A percentile compares a stretch with the other conserved stretches of the same genome.
Conservation (phyloP, 2,888 invertebrate genomes). For the Linyphia triangularis region DNA sequence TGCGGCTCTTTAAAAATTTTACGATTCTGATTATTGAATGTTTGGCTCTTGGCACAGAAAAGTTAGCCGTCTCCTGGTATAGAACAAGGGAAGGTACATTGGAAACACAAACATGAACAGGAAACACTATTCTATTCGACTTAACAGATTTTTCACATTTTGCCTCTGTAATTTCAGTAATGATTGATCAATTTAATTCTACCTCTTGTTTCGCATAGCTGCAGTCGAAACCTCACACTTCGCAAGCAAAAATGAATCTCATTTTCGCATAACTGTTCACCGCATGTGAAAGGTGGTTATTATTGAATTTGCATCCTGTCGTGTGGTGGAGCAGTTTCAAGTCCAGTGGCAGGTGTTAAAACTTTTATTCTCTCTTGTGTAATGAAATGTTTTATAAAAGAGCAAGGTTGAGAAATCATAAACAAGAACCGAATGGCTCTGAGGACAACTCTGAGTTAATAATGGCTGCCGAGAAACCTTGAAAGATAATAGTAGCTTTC, state of each 20-base stretch:
- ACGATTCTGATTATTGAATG: no score
- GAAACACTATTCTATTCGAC: background rate
- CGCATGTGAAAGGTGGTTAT: slow-evolving; percentile 33
- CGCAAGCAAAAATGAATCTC: slow-evolving; percentile 9
- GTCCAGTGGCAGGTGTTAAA: slow-evolving; percentile 60
- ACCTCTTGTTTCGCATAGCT: background rate
- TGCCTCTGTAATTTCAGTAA: background rate
- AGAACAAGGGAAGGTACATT: no score
- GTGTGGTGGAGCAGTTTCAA: background rate
- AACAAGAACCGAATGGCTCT: slow-evolving; percentile 23
- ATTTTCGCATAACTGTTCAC: slow-evolving; percentile 1
- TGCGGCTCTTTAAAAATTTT: no score
- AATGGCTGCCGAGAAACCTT: slow-evolving; percentile 29
- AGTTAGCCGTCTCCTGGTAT: no score
- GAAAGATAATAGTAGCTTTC: slow-evolving; percentile 57
- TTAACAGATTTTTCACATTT: background rate
- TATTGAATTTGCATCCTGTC: slow-evolving; percentile 56
- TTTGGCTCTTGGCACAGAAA: no score
- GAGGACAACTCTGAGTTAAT: slow-evolving; percentile 61
- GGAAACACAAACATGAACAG: no score
- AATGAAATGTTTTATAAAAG: slow-evolving; percentile 56
- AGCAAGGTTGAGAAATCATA: slow-evolving; percentile 26
- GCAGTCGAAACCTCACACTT: slow-evolving; percentile 18
- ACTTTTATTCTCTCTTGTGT: background rate
- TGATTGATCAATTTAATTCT: background rate